Evolutionary conservation across 2,113 vertebrate genomes (phyloP), one percentile per base, ranked within the genome.

Genomic region (Bagarius yarrelli): DNA sequence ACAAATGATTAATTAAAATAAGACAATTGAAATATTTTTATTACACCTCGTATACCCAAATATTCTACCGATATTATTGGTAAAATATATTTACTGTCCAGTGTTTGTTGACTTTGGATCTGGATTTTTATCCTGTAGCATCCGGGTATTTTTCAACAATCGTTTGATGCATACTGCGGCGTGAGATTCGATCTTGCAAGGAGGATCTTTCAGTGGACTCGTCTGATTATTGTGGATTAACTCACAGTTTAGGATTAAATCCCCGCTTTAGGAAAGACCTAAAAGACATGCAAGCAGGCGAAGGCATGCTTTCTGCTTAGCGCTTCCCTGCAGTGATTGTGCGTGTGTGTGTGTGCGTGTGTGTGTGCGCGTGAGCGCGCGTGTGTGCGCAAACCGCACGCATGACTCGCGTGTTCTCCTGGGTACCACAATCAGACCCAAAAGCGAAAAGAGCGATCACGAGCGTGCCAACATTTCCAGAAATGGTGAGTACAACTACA

Each of bases 401-500:
- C 61, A 27, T 56, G 80, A 78, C 60, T 63, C 76, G 60, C 25
- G 47, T 61, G 16, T 36, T 66, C 76, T 34, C 60, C 27, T 27
- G 60, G 76, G 76, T 66, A 32, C 61, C 60, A 66, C 60, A 30
- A n/a, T 78, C 76, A 78, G 76, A 66, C 44, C 76, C 76, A 47
- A 78, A 36, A 78, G 76, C 60, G 12, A 19, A 53, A n/a, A 55
- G 76, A 32, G 19, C 47, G 40, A 53, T 34, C 19, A 21, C 32
- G 52, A n/a, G 36, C 44, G 75, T 63, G 59, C 74, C 74, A 32
- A 19, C 47, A 53, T 18, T 18, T 8, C 8, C 27, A 19, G 61
- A 78, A 19, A 78, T 78, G 76, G 76, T 78, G 61, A 78, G 76
- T 78, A 66, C 60, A 14, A 23, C 19, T 52, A n/a, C n/a, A n/a